Percentiles rank a stretch among this genome's conserved stretches.
Conservation (phyloP, 2,888 invertebrate genomes). For the Lysandra bellargus region DNA sequence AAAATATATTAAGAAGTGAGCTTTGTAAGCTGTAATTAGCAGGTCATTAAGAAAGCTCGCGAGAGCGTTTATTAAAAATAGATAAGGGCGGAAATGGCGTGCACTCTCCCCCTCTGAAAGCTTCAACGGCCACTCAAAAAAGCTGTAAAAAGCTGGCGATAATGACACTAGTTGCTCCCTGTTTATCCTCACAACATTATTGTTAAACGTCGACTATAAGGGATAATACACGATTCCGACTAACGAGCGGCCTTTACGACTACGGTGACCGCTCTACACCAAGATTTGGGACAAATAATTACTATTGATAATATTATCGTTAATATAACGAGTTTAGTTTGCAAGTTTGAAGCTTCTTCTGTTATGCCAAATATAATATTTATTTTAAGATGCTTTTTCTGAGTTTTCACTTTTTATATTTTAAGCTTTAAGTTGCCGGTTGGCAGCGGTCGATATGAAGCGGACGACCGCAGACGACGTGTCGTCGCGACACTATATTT, state of each 20-base stretch:
- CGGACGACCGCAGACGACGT: no score
- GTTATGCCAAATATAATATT: not conserved
- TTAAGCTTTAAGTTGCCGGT: no score
- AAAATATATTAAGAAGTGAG: constrained; percentile 28
- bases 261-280: constrained; percentile 46
- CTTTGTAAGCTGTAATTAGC: constrained; percentile 30
- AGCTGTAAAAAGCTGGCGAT: constrained; percentile 44
- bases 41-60: constrained; percentile 30
- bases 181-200: constrained; percentile 55
- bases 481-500: no score
- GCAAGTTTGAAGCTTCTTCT: not conserved
- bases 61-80: constrained; percentile 31
- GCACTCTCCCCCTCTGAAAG: constrained; percentile 41
- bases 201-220: constrained; percentile 50
- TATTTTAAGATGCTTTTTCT: not conserved
- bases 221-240: constrained; percentile 54
- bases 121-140: constrained; percentile 39
- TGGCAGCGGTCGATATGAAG: no score
- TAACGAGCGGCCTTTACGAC: constrained; percentile 49
- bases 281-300: constrained; percentile 39
- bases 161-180: constrained; percentile 53
- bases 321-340: not conserved
- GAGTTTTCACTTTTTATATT: not conserved
- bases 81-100: constrained; percentile 39
- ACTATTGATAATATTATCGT: not conserved